Evolutionary conservation across 1,140 invertebrate genomes (phyloP).

Genomic region (Caenorhabditis brenneri): DNA sequence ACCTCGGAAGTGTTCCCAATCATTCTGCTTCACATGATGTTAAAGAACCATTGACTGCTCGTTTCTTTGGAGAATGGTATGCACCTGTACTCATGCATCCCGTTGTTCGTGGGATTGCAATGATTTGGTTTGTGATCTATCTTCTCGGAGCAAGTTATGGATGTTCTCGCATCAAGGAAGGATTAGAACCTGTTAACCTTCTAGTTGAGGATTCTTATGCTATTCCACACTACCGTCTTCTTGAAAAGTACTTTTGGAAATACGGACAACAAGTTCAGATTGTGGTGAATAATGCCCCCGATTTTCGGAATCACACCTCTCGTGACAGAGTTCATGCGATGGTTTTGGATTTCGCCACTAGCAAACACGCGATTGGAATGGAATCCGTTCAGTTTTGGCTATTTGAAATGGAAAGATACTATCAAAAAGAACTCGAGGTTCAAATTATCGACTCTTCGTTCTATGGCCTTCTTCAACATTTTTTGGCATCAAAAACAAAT

Average conservation of each 20-base stretch:
- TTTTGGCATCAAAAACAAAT: constrained; percentile 45
- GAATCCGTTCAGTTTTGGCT: constrained; percentile 89
- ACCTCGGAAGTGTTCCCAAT: constrained; percentile 3
- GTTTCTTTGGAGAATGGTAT: constrained; percentile 79
- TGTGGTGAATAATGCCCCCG: constrained; percentile 79
- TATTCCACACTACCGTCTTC: constrained; percentile 56
- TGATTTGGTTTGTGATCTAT: constrained; percentile 82
- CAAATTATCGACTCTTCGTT: constrained; percentile 73
- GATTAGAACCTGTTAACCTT: constrained; percentile 58
- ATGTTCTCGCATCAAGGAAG: constrained; percentile 76
- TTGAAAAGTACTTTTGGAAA: constrained; percentile 61
- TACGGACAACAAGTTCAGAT: constrained; percentile 57
- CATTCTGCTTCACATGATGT: constrained; percentile 23
- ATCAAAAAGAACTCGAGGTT: constrained; percentile 80
- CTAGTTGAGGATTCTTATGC: constrained; percentile 59
- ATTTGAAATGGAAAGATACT: constrained; percentile 82
- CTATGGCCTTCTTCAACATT: constrained; percentile 52
- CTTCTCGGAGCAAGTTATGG: constrained; percentile 85
- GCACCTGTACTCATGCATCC: constrained; percentile 80
- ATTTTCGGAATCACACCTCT: constrained; percentile 82
- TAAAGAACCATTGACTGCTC: constrained; percentile 78
- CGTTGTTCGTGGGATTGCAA: constrained; percentile 79
- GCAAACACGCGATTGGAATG: constrained; percentile 78
- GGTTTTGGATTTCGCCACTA: constrained; percentile 80
- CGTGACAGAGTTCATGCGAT: constrained; percentile 82